These are phyloP conservation scores for Caerostris darwini DNA, from an alignment of 1,140 invertebrate species.

Conservation along the genomic window DNA sequence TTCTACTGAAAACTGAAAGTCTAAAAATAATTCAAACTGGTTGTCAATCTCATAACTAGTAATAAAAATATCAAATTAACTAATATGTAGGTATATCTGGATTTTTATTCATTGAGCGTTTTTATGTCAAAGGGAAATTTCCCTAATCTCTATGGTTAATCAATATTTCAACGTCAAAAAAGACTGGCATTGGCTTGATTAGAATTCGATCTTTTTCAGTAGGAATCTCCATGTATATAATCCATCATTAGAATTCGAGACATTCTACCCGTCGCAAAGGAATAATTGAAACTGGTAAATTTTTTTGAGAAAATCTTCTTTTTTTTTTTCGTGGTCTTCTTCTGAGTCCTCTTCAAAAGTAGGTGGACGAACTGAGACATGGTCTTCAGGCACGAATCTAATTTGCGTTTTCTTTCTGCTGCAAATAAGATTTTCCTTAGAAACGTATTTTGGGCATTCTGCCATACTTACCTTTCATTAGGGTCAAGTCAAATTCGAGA, in stretches of 20 bases:
- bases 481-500: conserved; percentile 13
- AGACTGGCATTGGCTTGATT: conserved; percentile 16
- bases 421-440: conserved; percentile 7
- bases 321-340: neutral
- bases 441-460: conserved; percentile 27
- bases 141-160: neutral
- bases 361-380: conserved; percentile 53
- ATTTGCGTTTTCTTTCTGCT: conserved; percentile 66
- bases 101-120: neutral
- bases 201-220: neutral
- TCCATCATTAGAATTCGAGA: conserved; percentile 71
- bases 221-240: conserved; percentile 24
- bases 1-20: too few species aligned
- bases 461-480: conserved; percentile 44
- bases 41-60: too few species aligned
- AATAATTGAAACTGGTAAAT: conserved; percentile 51
- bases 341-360: neutral
- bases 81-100: too few species aligned
- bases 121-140: conserved; percentile 2
- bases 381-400: conserved; percentile 2
- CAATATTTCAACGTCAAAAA: conserved; percentile 32
- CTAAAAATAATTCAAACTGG: too few species aligned
- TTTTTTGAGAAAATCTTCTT: conserved; percentile 41
- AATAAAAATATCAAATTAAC: too few species aligned
- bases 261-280: neutral